These are phyloP conservation scores for Agriopis aurantiaria DNA, from an alignment of 2,888 invertebrate species.

Conservation along the genomic window DNA sequence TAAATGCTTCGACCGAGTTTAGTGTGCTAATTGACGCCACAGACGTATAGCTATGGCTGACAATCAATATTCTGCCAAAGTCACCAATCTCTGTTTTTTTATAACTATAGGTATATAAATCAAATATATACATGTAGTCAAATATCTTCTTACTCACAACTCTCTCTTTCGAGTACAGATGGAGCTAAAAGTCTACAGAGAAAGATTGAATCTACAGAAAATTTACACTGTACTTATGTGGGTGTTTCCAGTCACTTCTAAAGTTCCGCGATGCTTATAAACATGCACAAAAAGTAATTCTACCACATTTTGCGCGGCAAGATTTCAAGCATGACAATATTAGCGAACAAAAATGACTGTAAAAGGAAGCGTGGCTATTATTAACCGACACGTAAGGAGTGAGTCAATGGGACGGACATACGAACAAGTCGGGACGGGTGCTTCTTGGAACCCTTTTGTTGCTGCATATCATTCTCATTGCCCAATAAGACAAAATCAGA, in stretches of 20 bases:
- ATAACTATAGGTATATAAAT: too few relatives aligned
- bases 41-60: too few relatives aligned
- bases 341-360: constrained; percentile 63
- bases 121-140: too few relatives aligned
- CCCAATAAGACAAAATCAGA: constrained; percentile 78
- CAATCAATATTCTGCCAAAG: too few relatives aligned
- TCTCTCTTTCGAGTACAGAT: too few relatives aligned
- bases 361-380: constrained; percentile 75
- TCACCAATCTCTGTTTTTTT: too few relatives aligned
- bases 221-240: not conserved
- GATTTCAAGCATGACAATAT: constrained; percentile 56
- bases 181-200: not conserved
- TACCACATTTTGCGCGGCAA: constrained; percentile 17
- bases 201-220: not conserved
- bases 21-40: too few relatives aligned
- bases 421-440: constrained; percentile 70
- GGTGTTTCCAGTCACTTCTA: not conserved
- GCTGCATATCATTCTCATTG: constrained; percentile 81
- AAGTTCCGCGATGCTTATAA: not conserved
- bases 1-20: too few relatives aligned
- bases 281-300: constrained; percentile 23
- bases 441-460: constrained; percentile 82
- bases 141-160: too few relatives aligned
- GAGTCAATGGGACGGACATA: constrained; percentile 75
- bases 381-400: constrained; percentile 76